These are phyloP conservation scores for Eupithecia insigniata DNA, from an alignment of 2,888 invertebrate species.

Conservation along the genomic window DNA sequence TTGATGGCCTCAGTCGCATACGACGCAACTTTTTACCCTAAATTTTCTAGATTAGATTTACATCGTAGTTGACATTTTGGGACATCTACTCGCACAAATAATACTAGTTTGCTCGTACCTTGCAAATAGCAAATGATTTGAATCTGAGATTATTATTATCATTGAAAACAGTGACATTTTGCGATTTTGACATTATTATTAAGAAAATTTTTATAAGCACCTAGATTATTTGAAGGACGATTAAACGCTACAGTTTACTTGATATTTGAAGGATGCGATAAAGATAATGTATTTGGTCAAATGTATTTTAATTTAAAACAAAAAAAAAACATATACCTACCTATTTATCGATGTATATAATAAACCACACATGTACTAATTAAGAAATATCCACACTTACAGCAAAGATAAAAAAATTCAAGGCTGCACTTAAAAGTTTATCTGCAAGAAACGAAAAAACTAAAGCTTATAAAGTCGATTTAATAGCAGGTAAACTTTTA, in stretches of 20 bases:
- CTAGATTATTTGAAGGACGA: too few species aligned
- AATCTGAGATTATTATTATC: not conserved
- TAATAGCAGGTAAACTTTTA: not conserved
- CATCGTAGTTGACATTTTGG: not conserved
- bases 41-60: not conserved
- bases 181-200: not conserved
- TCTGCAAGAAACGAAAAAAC: not conserved
- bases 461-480: not conserved
- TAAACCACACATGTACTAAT: too few species aligned
- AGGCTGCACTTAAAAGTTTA: too few species aligned
- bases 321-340: too few species aligned
- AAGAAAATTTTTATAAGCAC: not conserved
- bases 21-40: not conserved
- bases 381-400: too few species aligned
- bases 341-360: too few species aligned
- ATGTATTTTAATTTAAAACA: too few species aligned
- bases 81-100: not conserved
- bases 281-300: too few species aligned
- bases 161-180: not conserved
- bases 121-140: not conserved
- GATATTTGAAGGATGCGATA: too few species aligned
- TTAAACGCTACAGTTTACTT: too few species aligned
- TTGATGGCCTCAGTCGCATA: constrained; percentile 8
- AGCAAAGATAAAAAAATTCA: not conserved
- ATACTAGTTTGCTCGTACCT: not conserved